Evolutionary conservation across 2,888 invertebrate species (phyloP).

Genomic region (Perizoma affinitatum): DNA sequence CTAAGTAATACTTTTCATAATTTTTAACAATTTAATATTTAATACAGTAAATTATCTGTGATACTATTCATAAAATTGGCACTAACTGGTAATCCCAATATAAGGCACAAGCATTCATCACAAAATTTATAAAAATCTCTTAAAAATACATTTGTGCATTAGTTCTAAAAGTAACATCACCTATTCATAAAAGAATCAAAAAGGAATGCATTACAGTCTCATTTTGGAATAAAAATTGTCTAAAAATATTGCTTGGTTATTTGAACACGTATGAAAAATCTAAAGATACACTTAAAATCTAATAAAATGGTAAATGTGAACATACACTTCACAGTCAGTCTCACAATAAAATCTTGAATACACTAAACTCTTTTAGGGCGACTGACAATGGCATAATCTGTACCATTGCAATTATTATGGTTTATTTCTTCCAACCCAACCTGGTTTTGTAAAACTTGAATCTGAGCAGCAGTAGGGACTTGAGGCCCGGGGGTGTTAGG

Average conservation of each 20-base stretch:
- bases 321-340: conserved; percentile 66
- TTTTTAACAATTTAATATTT: conserved; percentile 28
- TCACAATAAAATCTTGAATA: conserved; percentile 45
- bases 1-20: neutral
- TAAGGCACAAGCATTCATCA: conserved; percentile 72
- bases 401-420: conserved; percentile 89
- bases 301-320: conserved; percentile 48
- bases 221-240: conserved; percentile 37
- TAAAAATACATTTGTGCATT: conserved; percentile 32
- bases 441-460: conserved; percentile 73
- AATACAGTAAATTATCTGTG: conserved; percentile 20
- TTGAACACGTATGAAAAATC: conserved; percentile 4
- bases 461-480: conserved; percentile 79
- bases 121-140: conserved; percentile 40
- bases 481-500: conserved; percentile 82
- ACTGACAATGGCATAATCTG: conserved; percentile 92
- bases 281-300: conserved; percentile 13
- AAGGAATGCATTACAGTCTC: conserved; percentile 66
- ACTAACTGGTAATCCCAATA: conserved; percentile 68
- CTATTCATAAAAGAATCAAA: conserved; percentile 42
- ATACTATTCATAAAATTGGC: conserved; percentile 59
- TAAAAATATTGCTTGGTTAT: conserved; percentile 25
- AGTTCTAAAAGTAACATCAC: conserved; percentile 17
- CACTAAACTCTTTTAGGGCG: conserved; percentile 91
- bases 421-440: conserved; percentile 81